Percentiles rank a stretch among this genome's conserved stretches.
Evolutionary conservation across 2,113 vertebrate species (phyloP).

Genomic region (Ailurus styani): DNA sequence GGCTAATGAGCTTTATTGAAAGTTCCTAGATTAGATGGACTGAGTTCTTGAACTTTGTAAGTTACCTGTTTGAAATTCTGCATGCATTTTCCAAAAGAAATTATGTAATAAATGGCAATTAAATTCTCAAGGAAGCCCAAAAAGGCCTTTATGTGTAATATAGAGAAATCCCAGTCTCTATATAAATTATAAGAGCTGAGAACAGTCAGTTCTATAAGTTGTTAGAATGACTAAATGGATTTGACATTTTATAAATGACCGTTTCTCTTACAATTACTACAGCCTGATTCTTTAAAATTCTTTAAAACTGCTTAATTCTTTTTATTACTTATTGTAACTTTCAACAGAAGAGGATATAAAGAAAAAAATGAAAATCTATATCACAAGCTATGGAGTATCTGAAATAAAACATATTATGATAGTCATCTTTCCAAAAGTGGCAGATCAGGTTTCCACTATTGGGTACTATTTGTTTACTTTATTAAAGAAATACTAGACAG

Average conservation of each 20-base stretch:
- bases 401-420: background rate
- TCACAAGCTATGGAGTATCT: background rate
- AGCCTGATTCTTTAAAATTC: background rate
- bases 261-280: background rate
- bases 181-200: background rate
- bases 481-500: background rate
- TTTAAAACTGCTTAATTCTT: background rate
- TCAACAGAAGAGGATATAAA: background rate
- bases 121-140: background rate
- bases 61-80: background rate
- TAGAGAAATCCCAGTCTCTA: background rate
- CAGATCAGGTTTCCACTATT: background rate
- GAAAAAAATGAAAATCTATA: conserved; percentile 13
- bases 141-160: background rate
- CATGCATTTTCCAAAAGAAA: conserved; percentile 20
- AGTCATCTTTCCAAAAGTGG: background rate
- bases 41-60: conserved; percentile 21
- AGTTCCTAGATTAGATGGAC: background rate
- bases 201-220: background rate
- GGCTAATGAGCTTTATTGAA: background rate
- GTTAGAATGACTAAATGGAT: conserved; percentile 31
- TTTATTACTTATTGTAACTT: conserved; percentile 28
- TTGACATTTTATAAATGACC: background rate
- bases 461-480: background rate
- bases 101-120: background rate